Evolutionary conservation across 2,113 vertebrate species (phyloP), one percentile per base, ranked within the genome.

Genomic region (Sitta europaea): DNA sequence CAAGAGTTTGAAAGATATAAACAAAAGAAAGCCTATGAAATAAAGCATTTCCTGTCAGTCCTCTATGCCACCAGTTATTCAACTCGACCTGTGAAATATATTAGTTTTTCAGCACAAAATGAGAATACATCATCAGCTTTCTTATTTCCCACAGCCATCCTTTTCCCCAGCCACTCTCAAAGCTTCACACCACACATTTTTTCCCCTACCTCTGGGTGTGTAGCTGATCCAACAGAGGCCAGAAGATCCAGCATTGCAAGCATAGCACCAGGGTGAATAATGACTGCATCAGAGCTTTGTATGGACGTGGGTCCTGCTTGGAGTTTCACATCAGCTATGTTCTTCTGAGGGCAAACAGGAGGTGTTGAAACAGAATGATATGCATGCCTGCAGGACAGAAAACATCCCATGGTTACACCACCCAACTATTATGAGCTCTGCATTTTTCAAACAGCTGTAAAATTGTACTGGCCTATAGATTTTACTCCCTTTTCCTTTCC

Each of bases 181-280:
- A 94, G 35, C 29, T 77, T 38, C 72, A 84, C 36, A 55, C 3
- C 8, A 3, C 6, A 70, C 16, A 11, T 11, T 38, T 73, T 89
- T 57, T 11, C 6, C 20, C 97, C 97, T 98, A 99, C 99, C 98
- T 99, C 99, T n/a, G 99, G 99, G 94, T 99, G 99, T 45, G 98
- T 98, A 78, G 98, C 94, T 4, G 99, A 99, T 88, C 97, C 98
- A 68, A 99, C 98, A 13, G 99, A 99, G 88, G 99, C 98, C 94
- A 99, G 97, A 83, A 99, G 98, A 97, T 99, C 99, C 89, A 99
- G 90, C 98, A 99, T 99, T 16, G 99, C 99, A 22, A 99, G 98
- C 88, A 99, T 98, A 43, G 99, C 99, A 71, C 99, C 99, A 4
- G 99, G 99, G 92, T 99, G 99, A 95, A 99, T 99, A 94, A 99